Conservation (phyloP, 2,113 vertebrate species). For the Pithys albifrons region DNA sequence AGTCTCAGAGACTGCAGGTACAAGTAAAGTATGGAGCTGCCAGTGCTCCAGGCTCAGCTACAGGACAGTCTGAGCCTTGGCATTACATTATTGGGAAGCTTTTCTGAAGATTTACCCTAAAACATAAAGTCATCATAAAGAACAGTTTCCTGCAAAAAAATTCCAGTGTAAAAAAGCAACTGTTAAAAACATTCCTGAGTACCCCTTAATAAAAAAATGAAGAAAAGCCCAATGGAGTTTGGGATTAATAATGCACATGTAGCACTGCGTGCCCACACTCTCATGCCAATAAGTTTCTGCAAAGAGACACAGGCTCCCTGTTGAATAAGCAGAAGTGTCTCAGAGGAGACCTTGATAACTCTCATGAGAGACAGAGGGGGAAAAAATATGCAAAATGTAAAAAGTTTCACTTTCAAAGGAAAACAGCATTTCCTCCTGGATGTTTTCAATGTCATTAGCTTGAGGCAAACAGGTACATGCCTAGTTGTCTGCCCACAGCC, state of each 20-base stretch:
- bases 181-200: background rate
- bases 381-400: conserved; percentile 41
- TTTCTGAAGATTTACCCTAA: background rate
- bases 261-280: background rate
- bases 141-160: background rate
- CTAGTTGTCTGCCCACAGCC: background rate
- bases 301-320: background rate
- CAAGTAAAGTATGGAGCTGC: background rate
- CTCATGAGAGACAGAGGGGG: conserved; percentile 28
- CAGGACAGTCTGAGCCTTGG: background rate
- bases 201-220: background rate
- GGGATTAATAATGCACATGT: background rate
- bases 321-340: conserved; percentile 29
- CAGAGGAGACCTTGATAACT: conserved; percentile 3
- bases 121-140: background rate
- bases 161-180: background rate
- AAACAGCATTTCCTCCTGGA: conserved; percentile 48
- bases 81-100: background rate
- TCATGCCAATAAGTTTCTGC: fast-evolving
- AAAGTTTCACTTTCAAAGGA: conserved; percentile 65
- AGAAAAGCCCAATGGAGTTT: background rate
- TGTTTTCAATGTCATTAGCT: background rate
- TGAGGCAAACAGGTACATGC: conserved; percentile 5
- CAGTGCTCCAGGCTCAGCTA: background rate
- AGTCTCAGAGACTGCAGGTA: background rate